Conservation (phyloP, 2,888 invertebrate genomes). For the Drosophila neotestacea region DNA sequence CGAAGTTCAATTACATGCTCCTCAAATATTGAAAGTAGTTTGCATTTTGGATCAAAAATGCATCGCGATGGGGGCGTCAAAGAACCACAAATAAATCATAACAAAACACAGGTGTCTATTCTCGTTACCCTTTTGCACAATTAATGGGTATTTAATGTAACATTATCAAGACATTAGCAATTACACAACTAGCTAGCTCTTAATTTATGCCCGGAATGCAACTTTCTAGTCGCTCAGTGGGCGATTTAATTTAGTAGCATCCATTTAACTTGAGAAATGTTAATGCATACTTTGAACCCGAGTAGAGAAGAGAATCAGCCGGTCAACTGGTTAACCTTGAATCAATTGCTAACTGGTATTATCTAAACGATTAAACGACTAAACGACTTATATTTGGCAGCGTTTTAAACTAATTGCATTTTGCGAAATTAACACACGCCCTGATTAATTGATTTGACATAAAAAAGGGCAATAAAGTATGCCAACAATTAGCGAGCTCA, state of each 20-base stretch:
- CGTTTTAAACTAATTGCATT: slow-evolving; percentile 42
- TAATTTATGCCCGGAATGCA: slow-evolving; percentile 44
- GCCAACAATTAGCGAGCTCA: slow-evolving; percentile 35
- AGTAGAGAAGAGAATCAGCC: background rate
- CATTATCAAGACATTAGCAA: slow-evolving; percentile 11
- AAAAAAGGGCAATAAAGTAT: slow-evolving; percentile 25
- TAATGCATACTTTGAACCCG: slow-evolving; percentile 22
- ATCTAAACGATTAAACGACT: slow-evolving; percentile 14
- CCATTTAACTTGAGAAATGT: slow-evolving; percentile 3
- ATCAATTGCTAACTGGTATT: slow-evolving; percentile 10
- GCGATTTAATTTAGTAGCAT: slow-evolving; percentile 29
- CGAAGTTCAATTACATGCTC: slow-evolving; percentile 17
- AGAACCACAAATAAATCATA: background rate
- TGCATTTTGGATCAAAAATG: slow-evolving; percentile 31
- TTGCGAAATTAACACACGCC: slow-evolving; percentile 35
- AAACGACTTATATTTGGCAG: slow-evolving; percentile 27
- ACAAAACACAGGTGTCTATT: slow-evolving; percentile 36
- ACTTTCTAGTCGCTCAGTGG: slow-evolving; percentile 29
- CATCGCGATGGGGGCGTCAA: slow-evolving; percentile 13
- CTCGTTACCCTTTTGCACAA: slow-evolving; percentile 25
- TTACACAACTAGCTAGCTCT: slow-evolving; percentile 18
- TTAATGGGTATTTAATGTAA: slow-evolving; percentile 20
- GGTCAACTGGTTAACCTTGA: slow-evolving; percentile 41
- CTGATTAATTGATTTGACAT: slow-evolving; percentile 43
- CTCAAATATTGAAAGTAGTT: slow-evolving; percentile 41